A percentile compares a stretch with the other conserved stretches of the same genome.
Conservation (phyloP, 2,888 invertebrate genomes). For the Xestia sexstrigata region DNA sequence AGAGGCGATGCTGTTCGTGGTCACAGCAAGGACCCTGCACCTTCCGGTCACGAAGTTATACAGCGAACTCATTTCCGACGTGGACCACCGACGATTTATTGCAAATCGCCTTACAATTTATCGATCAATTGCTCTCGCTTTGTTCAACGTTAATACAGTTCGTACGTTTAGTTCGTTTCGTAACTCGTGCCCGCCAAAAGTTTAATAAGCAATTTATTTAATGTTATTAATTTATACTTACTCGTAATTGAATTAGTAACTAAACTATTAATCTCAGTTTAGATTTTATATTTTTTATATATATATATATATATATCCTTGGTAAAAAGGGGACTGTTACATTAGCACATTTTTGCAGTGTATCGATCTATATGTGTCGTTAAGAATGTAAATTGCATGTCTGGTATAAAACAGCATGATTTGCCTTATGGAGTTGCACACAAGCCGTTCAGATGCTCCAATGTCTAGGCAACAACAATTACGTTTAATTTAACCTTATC, state of each 20-base stretch:
- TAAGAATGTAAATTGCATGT: conserved; percentile 13
- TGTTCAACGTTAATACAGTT: conserved; percentile 44
- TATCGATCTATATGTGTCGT: not conserved
- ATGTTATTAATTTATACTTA: conserved; percentile 39
- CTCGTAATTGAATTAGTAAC: conserved; percentile 48
- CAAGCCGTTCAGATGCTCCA: conserved; percentile 45
- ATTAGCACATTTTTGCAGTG: not conserved
- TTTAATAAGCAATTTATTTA: conserved; percentile 56
- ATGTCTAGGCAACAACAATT: conserved; percentile 63
- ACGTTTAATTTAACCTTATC: conserved; percentile 67
- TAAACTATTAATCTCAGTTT: conserved; percentile 48
- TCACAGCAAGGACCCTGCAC: conserved; percentile 72
- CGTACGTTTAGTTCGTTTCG: conserved; percentile 42
- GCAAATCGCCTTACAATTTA: conserved; percentile 68
- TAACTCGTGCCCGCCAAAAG: conserved; percentile 54
- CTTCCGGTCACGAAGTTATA: conserved; percentile 80
- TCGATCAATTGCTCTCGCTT: conserved; percentile 63
- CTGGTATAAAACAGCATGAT: not conserved
- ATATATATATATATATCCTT: too few species aligned
- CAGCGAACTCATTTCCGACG: conserved; percentile 76
- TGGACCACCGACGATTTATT: conserved; percentile 69
- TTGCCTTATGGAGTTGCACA: conserved; percentile 12
- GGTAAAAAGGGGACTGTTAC: not conserved
- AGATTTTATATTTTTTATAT: too few species aligned
- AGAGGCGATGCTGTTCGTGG: conserved; percentile 62